Percentiles rank a stretch among this genome's conserved stretches.
Conservation (phyloP, 2,797 vertebrate genomes). For the Remorina albescens region DNA sequence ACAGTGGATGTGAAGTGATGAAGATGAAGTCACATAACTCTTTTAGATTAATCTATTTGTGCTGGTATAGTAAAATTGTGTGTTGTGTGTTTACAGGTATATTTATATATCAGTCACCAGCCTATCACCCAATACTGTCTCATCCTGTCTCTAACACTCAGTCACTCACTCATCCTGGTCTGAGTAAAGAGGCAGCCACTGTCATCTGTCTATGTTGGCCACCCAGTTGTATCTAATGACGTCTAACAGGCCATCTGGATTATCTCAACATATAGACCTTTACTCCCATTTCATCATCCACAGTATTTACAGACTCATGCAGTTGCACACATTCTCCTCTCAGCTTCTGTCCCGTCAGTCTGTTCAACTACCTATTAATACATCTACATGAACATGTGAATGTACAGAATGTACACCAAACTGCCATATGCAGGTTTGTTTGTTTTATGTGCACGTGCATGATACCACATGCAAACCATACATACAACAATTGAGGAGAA, state of each 20-base stretch:
- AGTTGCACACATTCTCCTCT: not conserved
- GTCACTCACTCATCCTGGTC: slow-evolving; percentile 26
- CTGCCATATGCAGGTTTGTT: not conserved
- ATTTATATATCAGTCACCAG: slow-evolving; percentile 54
- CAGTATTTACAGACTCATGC: slow-evolving; percentile 35
- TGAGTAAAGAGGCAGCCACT: slow-evolving; percentile 25
- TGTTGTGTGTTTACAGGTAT: slow-evolving; percentile 29
- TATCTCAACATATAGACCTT: slow-evolving; percentile 68
- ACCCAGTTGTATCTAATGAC: slow-evolving; percentile 72
- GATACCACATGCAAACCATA: not conserved
- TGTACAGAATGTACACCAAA: no score
- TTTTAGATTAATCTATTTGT: slow-evolving; percentile 18
- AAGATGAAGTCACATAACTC: slow-evolving; percentile 31
- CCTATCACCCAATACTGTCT: slow-evolving; percentile 42
- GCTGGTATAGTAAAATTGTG: not conserved
- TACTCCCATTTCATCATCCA: slow-evolving; percentile 53
- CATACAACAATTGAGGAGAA: no score
- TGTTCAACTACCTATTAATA: slow-evolving; percentile 3
- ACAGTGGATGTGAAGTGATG: not conserved
- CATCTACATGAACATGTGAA: not conserved
- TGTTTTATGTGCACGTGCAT: not conserved
- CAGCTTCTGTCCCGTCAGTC: not conserved
- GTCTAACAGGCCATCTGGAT: slow-evolving; percentile 73
- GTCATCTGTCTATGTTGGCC: slow-evolving; percentile 54
- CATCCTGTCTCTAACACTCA: slow-evolving; percentile 6